Evolutionary conservation across 92 coral and sea anemone genomes (phyloP).

Genomic region (Pocillopora meandrina): DNA sequence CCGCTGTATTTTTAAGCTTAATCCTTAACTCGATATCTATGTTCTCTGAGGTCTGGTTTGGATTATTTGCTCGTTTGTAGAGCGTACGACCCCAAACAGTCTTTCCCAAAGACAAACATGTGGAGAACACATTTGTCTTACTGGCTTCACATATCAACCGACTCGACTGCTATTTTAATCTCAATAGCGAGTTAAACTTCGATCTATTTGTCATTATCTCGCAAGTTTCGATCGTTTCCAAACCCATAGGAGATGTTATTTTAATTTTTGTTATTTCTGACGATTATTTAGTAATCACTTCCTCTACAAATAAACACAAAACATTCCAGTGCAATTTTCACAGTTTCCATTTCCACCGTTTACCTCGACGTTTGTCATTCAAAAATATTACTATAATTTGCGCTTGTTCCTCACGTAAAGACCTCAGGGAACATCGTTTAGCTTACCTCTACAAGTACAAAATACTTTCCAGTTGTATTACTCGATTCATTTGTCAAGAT

Average conservation of each 20-base stretch:
- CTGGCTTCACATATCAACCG: not conserved
- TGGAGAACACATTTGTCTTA: conserved; percentile 25
- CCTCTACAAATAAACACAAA: not conserved
- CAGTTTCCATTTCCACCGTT: too few relatives aligned
- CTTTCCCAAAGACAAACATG: not conserved
- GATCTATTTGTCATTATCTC: not conserved
- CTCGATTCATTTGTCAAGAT: not conserved
- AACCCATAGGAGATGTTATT: not conserved
- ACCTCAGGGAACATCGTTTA: not conserved
- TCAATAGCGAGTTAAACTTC: conserved; percentile 25
- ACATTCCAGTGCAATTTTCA: too few relatives aligned
- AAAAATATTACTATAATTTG: too few relatives aligned
- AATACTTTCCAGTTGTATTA: not conserved
- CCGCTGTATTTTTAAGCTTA: not conserved
- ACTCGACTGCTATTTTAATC: conserved; percentile 7
- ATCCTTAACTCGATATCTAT: not conserved
- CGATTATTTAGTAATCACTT: not conserved
- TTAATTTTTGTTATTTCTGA: not conserved
- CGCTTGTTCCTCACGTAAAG: not conserved
- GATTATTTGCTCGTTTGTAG: conserved; percentile 12
- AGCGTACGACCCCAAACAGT: not conserved
- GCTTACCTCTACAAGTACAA: not conserved
- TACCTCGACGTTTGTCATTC: too few relatives aligned
- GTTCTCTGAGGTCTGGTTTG: not conserved
- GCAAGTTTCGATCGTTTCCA: not conserved